These are phyloP conservation scores for Mesodorylaimus sp. DNA, from an alignment of 2,888 invertebrate genomes.

Conservation along the genomic window DNA sequence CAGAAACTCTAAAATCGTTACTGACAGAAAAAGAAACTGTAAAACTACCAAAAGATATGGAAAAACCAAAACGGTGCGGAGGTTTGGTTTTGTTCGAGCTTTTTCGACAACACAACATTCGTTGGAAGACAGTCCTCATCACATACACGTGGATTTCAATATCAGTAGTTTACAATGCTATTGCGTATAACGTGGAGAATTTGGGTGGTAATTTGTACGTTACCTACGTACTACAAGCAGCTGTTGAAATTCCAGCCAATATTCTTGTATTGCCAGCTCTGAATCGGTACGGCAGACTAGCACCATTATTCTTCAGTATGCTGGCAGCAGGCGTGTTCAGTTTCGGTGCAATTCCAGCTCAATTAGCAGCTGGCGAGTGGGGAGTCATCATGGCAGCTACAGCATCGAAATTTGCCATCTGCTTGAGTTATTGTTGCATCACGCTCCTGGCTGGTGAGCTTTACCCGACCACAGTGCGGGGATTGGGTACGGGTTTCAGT, in stretches of 20 bases:
- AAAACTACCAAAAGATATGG: neutral
- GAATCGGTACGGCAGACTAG: conserved; percentile 5
- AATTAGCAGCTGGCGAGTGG: too few species aligned
- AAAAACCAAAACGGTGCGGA: neutral
- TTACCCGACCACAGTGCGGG: conserved; percentile 12
- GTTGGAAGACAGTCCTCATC: neutral
- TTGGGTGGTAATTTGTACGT: conserved; percentile 5
- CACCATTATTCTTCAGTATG: neutral
- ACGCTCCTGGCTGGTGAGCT: conserved; percentile 10
- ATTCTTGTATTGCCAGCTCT: neutral
- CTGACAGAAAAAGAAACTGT: neutral
- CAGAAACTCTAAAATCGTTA: neutral
- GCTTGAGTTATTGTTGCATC: neutral
- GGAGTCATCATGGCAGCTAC: too few species aligned
- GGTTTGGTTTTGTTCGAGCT: neutral
- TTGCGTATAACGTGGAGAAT: conserved; percentile 7
- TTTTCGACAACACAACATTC: neutral
- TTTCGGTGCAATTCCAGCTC: too few species aligned
- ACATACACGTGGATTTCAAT: neutral
- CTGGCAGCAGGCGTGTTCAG: conserved; percentile 2
- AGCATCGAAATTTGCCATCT: too few species aligned
- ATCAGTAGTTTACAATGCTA: conserved; percentile 1
- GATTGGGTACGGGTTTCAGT: conserved; percentile 10
- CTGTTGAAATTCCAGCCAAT: conserved; percentile 9
- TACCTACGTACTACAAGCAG: neutral